phyloP scores from a whole-genome alignment of 2,888 invertebrate species.

The Calameuta filiformis region DNA sequence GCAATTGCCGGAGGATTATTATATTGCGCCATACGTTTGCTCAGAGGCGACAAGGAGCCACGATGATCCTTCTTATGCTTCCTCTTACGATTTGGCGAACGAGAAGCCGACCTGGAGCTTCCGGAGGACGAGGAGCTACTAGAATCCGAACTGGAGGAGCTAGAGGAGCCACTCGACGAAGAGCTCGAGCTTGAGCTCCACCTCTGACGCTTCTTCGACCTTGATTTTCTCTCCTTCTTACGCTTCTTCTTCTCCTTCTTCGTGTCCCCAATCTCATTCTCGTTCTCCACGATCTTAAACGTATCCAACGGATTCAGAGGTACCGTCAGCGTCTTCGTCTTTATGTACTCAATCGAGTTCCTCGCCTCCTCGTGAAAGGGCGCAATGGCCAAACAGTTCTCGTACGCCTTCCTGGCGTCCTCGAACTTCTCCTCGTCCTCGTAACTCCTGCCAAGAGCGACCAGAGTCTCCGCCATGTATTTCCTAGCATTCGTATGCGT shows the following conservation, averaged over 20 bases:
- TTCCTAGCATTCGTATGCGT: slow-evolving; percentile 93
- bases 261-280: slow-evolving; percentile 54
- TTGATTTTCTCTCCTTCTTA: slow-evolving; percentile 65
- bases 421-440: slow-evolving; percentile 88
- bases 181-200: slow-evolving; percentile 74
- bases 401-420: slow-evolving; percentile 86
- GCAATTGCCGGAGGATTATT: slow-evolving; percentile 76
- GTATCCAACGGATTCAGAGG: slow-evolving; percentile 54
- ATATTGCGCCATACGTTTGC: slow-evolving; percentile 85
- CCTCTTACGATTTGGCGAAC: slow-evolving; percentile 56
- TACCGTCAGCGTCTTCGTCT: slow-evolving; percentile 71
- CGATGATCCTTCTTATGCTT: slow-evolving; percentile 73
- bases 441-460: slow-evolving; percentile 88
- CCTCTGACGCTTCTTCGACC: slow-evolving; percentile 61
- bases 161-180: slow-evolving; percentile 75
- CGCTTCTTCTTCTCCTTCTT: slow-evolving; percentile 66
- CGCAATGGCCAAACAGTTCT: slow-evolving; percentile 84
- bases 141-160: slow-evolving; percentile 71
- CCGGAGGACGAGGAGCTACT: slow-evolving; percentile 70
- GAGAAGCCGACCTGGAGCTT: slow-evolving; percentile 58
- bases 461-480: slow-evolving; percentile 92
- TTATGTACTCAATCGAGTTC: slow-evolving; percentile 83
- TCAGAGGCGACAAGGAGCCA: slow-evolving; percentile 83
- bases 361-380: slow-evolving; percentile 90
- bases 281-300: slow-evolving; percentile 58